Percentiles rank a stretch among this genome's conserved stretches.
These are phyloP conservation scores for Naso thynnoides DNA, from an alignment of 2,797 vertebrate species.

Conservation along the genomic window DNA sequence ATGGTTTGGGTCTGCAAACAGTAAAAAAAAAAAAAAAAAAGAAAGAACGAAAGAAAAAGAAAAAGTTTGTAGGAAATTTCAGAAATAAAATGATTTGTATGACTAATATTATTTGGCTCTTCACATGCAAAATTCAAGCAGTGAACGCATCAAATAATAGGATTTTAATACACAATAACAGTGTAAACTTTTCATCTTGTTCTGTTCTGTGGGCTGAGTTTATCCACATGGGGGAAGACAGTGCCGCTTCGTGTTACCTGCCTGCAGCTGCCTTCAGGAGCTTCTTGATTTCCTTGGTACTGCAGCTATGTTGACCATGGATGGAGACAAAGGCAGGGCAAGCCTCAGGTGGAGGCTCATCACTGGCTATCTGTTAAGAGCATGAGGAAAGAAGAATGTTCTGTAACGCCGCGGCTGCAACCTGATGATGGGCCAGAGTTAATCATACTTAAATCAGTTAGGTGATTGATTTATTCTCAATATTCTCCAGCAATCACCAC, in stretches of 20 bases:
- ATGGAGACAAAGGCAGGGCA: slow-evolving; percentile 93
- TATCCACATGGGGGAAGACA: slow-evolving; percentile 14
- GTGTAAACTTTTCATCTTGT: background rate
- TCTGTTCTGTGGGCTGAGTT: background rate
- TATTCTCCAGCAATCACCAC: slow-evolving; percentile 23
- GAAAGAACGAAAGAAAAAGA: slow-evolving; percentile 33
- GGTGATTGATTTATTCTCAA: slow-evolving; percentile 25
- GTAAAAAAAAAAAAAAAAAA: slow-evolving; percentile 13
- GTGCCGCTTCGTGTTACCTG: slow-evolving; percentile 83
- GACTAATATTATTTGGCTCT: background rate
- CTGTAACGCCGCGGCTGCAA: background rate
- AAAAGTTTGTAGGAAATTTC: slow-evolving; percentile 23
- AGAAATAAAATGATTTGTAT: background rate
- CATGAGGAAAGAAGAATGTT: slow-evolving; percentile 26
- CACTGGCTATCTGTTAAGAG: slow-evolving; percentile 90
- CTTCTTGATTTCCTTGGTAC: slow-evolving; percentile 93
- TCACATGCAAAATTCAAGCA: background rate
- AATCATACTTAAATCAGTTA: slow-evolving; percentile 31
- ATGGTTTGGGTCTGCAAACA: slow-evolving; percentile 89
- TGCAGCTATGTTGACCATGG: slow-evolving; percentile 92
- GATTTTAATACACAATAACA: background rate
- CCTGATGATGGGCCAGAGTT: background rate
- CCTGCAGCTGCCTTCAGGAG: slow-evolving; percentile 91
- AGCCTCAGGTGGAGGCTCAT: slow-evolving; percentile 91
- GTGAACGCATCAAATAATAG: background rate